Base-by-base conservation (phyloP, 1,140 invertebrate genomes). In the Drosophila sturtevanti region DNA sequence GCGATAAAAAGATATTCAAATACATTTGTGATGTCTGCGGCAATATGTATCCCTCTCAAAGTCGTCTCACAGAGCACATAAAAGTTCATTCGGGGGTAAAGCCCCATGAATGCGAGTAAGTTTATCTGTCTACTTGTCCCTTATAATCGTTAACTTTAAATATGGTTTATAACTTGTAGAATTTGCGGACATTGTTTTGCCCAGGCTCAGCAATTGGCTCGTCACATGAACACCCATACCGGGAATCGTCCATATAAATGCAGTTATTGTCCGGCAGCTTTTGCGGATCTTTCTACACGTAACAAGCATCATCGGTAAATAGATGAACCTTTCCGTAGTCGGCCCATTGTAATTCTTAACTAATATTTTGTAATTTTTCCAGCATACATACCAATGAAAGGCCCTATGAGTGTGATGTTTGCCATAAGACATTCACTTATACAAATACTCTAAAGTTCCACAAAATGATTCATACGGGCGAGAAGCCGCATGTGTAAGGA, bases 231-330 rank as follows among this genome's bases (percentile, higher is more conserved):
- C 60, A 91, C 87, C 9, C 90, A 91, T 54, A 91, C 90, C 0
- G 90, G 90, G 38, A 89, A 91, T 67, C 78, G 90, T 54, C 95
- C 95, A 0, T 96, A 96, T 91, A 94, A 95, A 85, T 96, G 95
- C 81, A 93, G 94, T 62, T 92, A 95, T 22, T 96, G 95, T 84
- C 93, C 95, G 65, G 93, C 95, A 31, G 92, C 94, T 41, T 96
- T 96, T 91, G 95, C 95, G 0, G 94, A 94, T 81, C 92, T 94
- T 63, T 93, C 93, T 37, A 93, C 93, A 6, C 90, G 93, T 16
- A 93, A 94, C 76, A 94, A 94, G 62, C 94, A 94, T 72, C 93
- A 94, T 87, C 93, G 93, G 84, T 87, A 4, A 51, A 75, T 56
- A 6, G 10, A 11, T 64, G 4, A 16, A 31, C 7, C 27, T 22